Evolutionary conservation across 2,113 vertebrate genomes (phyloP).

Genomic region (Bombycilla garrulus): DNA sequence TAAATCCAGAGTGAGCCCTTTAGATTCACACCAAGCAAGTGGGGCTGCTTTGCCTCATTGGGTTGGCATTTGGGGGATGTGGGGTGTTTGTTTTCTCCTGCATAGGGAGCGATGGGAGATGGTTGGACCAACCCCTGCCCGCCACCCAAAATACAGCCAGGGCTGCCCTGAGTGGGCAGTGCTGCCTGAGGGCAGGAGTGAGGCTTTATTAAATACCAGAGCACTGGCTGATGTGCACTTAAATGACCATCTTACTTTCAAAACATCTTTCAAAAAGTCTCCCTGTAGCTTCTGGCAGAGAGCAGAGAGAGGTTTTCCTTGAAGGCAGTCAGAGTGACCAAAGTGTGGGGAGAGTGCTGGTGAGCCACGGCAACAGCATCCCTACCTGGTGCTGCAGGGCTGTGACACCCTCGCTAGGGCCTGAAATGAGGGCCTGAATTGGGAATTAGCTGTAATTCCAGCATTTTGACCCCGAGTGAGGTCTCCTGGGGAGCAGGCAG

Average conservation of each 20-base stretch:
- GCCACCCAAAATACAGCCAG: not conserved
- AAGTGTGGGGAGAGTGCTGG: fast-evolving
- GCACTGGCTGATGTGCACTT: fast-evolving
- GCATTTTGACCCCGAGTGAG: not conserved
- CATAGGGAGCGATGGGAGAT: fast-evolving
- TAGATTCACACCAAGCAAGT: not conserved
- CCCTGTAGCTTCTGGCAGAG: not conserved
- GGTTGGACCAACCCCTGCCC: not conserved
- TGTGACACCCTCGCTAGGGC: fast-evolving
- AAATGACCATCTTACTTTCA: not conserved
- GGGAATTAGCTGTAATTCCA: not conserved
- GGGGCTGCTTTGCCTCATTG: not conserved
- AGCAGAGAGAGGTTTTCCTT: not conserved
- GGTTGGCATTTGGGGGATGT: not conserved
- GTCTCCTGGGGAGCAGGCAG: not conserved
- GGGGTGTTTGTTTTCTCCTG: not conserved
- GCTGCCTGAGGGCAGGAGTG: not conserved
- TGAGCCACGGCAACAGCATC: not conserved
- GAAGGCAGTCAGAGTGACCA: not conserved
- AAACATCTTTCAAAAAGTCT: not conserved
- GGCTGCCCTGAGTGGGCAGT: fast-evolving
- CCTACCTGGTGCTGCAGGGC: not conserved
- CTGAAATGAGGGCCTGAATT: not conserved
- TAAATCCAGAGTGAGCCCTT: fast-evolving
- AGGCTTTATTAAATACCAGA: not conserved